Base-by-base conservation (phyloP, 2,113 vertebrate species). In the Bothrops jararaca region DNA sequence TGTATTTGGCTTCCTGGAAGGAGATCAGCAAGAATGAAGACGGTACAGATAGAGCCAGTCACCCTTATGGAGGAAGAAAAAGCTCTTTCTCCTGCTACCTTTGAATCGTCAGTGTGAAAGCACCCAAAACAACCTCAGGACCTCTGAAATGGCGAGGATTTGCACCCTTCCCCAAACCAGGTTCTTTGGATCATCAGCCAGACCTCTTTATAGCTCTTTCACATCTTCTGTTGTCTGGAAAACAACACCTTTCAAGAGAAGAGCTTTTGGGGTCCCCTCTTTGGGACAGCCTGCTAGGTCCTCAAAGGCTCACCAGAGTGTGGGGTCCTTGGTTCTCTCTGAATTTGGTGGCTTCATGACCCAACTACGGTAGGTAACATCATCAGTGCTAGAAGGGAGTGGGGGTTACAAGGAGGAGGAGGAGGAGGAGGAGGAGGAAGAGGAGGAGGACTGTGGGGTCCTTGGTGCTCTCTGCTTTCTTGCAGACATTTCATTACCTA, bases 1-100 rank as follows among this genome's bases (percentile, higher is more conserved):
- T 96, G 96, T 99, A 99, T 94, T 97, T 97, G 90, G 98, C 98
- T 29, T 99, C 99, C 99, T 99, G 96, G 3, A 0, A 34, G 42
- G 26, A 26, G 3, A 85, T 18, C 48, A 24, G 23, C 29, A 92
- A 90, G 23, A 88, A 95, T 86, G 58, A 48, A 48, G n/a, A 20
- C 39, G 87, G 52, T 39, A 58, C 29, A 52, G 48, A 80, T 4
- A 39, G 2, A 12, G 13, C 1, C 18, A 6, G 53, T 54, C 48
- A 18, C 50, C 6, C 5, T 34, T 39, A 52, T 11, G 3, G 11
- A 48, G 60, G 42, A 22, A 6, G 22, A 57, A 29, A 34, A 34
- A 1, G 13, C 26, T 29, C 5, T 57, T 42, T 26, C 10, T 4
- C 9, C 26, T 74, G 45, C 48, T 7, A 6, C 53, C 18, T 52